These are phyloP conservation scores for Cherax quadricarinatus DNA, from an alignment of 1,140 invertebrate species.

Conservation along the genomic window DNA sequence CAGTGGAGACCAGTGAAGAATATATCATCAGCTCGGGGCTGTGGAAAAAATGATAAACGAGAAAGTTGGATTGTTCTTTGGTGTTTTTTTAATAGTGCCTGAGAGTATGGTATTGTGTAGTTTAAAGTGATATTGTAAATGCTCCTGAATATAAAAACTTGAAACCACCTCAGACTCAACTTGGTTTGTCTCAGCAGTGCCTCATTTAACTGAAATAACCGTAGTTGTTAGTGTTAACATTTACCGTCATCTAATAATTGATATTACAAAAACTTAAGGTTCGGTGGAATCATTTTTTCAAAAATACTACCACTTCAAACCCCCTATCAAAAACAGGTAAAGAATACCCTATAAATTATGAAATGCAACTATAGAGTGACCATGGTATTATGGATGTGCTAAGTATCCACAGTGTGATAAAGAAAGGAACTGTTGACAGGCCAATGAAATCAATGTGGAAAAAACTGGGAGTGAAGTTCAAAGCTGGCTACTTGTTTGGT, in stretches of 20 bases:
- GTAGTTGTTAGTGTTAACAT: constrained; percentile 69
- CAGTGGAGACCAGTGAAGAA: constrained; percentile 40
- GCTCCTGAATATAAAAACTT: constrained; percentile 55
- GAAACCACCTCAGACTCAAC: constrained; percentile 58
- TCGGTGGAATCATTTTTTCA: constrained; percentile 63
- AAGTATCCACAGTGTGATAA: constrained; percentile 32
- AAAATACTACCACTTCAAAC: constrained; percentile 55
- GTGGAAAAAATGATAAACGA: constrained; percentile 18
- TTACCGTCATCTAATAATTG: constrained; percentile 58
- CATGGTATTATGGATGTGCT: constrained; percentile 56
- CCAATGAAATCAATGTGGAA: constrained; percentile 34
- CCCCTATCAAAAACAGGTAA: constrained; percentile 38
- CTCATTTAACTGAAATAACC: constrained; percentile 67
- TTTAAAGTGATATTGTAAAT: constrained; percentile 70
- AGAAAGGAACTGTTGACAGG: constrained; percentile 42
- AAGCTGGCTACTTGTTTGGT: constrained; percentile 55
- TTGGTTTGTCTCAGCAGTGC: constrained; percentile 68
- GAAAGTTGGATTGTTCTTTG: constrained; percentile 42
- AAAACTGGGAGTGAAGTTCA: constrained; percentile 40
- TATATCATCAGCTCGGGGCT: constrained; percentile 17
- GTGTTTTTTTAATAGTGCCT: constrained; percentile 66
- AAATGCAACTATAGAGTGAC: constrained; percentile 60
- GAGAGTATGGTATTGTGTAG: constrained; percentile 64
- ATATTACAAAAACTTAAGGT: constrained; percentile 53
- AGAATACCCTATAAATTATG: constrained; percentile 24